Percentiles rank a stretch among this genome's conserved stretches.
These are phyloP conservation scores for Dasypus novemcinctus DNA, from an alignment of 2,113 vertebrate species.

Conservation along the genomic window DNA sequence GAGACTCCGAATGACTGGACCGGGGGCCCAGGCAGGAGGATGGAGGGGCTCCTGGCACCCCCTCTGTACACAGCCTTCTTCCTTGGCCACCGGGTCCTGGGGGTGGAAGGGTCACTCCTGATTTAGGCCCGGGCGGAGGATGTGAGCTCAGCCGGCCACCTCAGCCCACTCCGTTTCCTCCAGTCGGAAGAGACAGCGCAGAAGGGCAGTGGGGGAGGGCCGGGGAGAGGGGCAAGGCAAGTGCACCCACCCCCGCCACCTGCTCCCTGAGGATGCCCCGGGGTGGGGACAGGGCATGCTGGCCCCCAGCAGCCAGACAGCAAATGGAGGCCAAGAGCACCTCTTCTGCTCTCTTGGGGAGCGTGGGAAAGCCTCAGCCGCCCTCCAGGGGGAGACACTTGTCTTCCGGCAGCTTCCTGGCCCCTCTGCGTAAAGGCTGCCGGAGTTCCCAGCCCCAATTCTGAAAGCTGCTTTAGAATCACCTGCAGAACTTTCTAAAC, in stretches of 20 bases:
- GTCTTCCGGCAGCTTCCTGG: background rate
- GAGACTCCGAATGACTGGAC: background rate
- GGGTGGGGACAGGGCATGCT: background rate
- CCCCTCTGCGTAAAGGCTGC: background rate
- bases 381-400: background rate
- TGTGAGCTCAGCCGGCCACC: constrained; percentile 65
- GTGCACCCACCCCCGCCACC: background rate
- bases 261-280: background rate
- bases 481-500: background rate
- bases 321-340: background rate
- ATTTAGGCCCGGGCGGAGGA: constrained; percentile 62
- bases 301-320: background rate
- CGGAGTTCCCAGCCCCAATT: background rate
- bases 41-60: constrained; percentile 48
- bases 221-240: background rate
- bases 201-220: background rate
- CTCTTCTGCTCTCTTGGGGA: background rate
- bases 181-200: background rate
- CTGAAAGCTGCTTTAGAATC: background rate
- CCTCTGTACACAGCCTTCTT: background rate
- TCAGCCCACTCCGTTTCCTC: constrained; percentile 67
- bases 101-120: constrained; percentile 30
- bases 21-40: constrained; percentile 50
- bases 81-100: background rate
- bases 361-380: background rate